Evolutionary conservation across 1,140 invertebrate species (phyloP).

Genomic region (Cyrtorhinus lividipennis): DNA sequence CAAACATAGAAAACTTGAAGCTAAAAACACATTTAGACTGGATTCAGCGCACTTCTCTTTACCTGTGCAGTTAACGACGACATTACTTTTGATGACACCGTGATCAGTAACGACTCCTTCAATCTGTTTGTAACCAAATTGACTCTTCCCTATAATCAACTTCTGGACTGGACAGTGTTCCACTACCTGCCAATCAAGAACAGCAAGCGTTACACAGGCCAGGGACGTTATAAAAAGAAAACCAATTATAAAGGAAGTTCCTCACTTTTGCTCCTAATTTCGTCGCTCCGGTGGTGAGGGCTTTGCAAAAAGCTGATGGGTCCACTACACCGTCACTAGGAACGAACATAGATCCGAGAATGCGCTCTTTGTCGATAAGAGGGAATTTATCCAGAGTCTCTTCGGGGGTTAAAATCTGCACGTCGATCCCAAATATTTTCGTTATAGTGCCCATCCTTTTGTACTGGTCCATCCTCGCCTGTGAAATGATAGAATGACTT

Average conservation of each 20-base stretch:
- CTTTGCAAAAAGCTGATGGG: slow-evolving; percentile 60
- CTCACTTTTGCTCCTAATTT: slow-evolving; percentile 52
- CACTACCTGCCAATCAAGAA: slow-evolving; percentile 46
- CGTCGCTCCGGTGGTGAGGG: slow-evolving; percentile 52
- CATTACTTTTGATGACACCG: slow-evolving; percentile 55
- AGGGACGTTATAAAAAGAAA: background rate
- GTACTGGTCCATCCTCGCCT: slow-evolving; percentile 70
- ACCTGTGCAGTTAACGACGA: slow-evolving; percentile 55
- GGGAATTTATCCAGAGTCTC: slow-evolving; percentile 68
- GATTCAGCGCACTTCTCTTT: too few species aligned
- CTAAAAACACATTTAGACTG: too few species aligned
- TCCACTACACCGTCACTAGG: slow-evolving; percentile 69
- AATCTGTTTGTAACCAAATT: slow-evolving; percentile 46
- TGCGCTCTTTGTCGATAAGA: slow-evolving; percentile 52
- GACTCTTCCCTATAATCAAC: slow-evolving; percentile 44
- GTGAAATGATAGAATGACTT: slow-evolving; percentile 24
- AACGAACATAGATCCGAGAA: slow-evolving; percentile 62
- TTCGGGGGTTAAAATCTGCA: slow-evolving; percentile 47
- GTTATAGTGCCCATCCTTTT: slow-evolving; percentile 62
- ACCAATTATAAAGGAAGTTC: background rate
- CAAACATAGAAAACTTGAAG: background rate
- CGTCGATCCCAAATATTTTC: slow-evolving; percentile 59
- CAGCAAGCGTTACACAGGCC: too few species aligned
- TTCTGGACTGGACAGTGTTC: slow-evolving; percentile 59
- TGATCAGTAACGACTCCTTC: slow-evolving; percentile 55